Evolutionary conservation across 2,888 invertebrate species (phyloP).

Genomic region (Onthophagus sagittarius): DNA sequence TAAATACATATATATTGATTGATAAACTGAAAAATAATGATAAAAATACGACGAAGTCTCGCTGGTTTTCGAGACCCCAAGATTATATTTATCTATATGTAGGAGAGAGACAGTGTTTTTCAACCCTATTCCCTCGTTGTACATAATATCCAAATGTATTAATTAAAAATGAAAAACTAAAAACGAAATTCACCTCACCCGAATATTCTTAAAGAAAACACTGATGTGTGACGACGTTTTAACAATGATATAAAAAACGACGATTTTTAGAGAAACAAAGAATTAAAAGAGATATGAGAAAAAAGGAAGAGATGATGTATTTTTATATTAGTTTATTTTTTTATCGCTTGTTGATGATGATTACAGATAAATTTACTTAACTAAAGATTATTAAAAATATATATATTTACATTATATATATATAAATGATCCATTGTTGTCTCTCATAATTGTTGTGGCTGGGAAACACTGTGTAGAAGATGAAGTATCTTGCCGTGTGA

Average conservation of each 20-base stretch:
- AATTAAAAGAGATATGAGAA: not conserved
- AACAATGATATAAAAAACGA: not conserved
- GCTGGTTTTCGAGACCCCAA: conserved; percentile 37
- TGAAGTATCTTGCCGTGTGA: conserved; percentile 40
- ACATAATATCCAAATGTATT: not conserved
- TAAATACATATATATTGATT: conserved; percentile 21
- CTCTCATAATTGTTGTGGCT: conserved; percentile 15
- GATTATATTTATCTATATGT: conserved; percentile 32
- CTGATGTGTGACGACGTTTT: not conserved
- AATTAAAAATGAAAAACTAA: not conserved
- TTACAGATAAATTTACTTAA: conserved; percentile 9
- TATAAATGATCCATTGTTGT: not conserved
- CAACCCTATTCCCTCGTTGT: conserved; percentile 11
- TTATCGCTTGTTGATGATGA: conserved; percentile 14
- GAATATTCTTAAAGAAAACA: not conserved
- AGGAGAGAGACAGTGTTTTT: conserved; percentile 27
- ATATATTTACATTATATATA: conserved; percentile 10
- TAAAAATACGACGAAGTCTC: conserved; percentile 15
- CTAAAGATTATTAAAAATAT: conserved; percentile 12
- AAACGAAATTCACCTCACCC: not conserved
- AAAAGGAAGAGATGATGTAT: conserved; percentile 5
- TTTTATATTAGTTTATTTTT: conserved; percentile 13
- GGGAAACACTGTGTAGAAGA: conserved; percentile 22
- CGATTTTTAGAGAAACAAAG: not conserved
- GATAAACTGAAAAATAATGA: not conserved